Evolutionary conservation across 37 sponge, comb jelly and placozoan genomes (phyloP).

Genomic region (Spongia lamella): DNA sequence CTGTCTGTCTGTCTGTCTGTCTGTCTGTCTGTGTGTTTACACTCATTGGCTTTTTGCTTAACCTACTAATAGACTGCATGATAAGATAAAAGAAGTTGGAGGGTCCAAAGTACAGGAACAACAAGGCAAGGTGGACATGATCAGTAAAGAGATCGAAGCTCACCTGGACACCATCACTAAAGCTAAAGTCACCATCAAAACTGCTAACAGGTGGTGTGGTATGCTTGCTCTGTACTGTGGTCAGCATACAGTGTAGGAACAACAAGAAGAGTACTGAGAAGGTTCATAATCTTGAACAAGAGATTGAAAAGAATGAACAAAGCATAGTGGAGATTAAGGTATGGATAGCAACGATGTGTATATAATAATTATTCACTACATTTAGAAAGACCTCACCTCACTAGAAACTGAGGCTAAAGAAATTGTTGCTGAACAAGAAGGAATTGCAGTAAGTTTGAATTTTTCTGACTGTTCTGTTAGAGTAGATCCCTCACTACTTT

Average conservation of each 20-base stretch:
- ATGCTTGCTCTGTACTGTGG: background rate
- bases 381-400: conserved; percentile 23
- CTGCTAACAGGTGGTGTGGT: conserved; percentile 48
- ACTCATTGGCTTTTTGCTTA: background rate
- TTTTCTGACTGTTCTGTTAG: background rate
- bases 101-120: conserved; percentile 71
- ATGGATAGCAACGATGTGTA: background rate
- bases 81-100: conserved; percentile 75
- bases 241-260: conserved; percentile 41
- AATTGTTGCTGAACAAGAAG: conserved; percentile 39
- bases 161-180: conserved; percentile 74
- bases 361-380: background rate
- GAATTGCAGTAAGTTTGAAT: conserved; percentile 34
- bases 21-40: background rate
- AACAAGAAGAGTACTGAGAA: conserved; percentile 68
- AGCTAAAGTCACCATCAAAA: conserved; percentile 85
- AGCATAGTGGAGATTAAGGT: conserved; percentile 45
- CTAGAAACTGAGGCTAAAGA: conserved; percentile 79
- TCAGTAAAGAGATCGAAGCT: conserved; percentile 70
- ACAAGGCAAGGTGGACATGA: conserved; percentile 74
- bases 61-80: conserved; percentile 53
- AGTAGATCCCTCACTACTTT: background rate
- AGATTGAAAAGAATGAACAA: conserved; percentile 34
- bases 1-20: background rate
- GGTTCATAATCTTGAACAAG: conserved; percentile 63